phyloP scores from a whole-genome alignment of 2,888 invertebrate species.

The Syrista parreyssii region DNA sequence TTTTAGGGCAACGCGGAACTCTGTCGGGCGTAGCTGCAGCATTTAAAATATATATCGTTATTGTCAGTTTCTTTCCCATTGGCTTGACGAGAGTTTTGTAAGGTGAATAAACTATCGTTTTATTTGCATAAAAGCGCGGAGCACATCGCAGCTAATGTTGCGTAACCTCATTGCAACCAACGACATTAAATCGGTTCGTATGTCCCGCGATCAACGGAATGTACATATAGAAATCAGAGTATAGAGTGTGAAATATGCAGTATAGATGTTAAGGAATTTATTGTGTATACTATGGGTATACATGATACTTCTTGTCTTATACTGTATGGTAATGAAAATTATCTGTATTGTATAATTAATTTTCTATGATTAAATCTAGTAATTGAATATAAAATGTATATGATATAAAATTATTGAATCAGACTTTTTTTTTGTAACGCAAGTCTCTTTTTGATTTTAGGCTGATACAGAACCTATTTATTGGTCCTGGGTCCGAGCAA shows the following conservation, averaged over 20 bases:
- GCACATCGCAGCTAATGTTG: neutral
- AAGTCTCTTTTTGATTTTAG: slow-evolving; percentile 68
- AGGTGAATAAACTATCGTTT: neutral
- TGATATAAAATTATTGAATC: neutral
- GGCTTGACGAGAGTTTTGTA: neutral
- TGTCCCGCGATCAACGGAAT: neutral
- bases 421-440: neutral
- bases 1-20: neutral
- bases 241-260: neutral
- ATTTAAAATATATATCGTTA: neutral
- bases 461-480: slow-evolving; percentile 77
- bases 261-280: neutral
- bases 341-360: neutral
- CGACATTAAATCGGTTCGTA: neutral
- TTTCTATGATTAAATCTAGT: neutral
- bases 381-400: no score
- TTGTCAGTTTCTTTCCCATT: neutral
- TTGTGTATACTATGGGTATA: neutral
- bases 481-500: slow-evolving; percentile 79
- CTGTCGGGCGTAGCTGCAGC: neutral
- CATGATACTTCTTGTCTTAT: neutral
- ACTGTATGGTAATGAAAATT: neutral
- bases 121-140: neutral
- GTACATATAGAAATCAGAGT: neutral
- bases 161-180: neutral